Evolutionary conservation across 2,113 vertebrate species (phyloP), one percentile per base, ranked within the genome.

Genomic region (Nematolebias whitei): DNA sequence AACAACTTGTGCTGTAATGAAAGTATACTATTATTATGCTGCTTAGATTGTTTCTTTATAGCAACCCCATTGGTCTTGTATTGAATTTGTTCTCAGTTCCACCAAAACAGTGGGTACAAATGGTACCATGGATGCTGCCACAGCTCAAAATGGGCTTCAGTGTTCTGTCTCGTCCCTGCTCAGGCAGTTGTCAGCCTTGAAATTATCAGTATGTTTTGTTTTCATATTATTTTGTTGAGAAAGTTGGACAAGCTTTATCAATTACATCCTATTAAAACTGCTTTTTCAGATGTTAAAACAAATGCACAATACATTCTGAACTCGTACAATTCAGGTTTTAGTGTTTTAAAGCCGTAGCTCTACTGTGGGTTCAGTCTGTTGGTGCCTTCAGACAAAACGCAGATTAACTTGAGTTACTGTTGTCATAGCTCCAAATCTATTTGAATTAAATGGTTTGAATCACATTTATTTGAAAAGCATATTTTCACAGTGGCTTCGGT

Each of bases 51-150:
- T 35, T 23, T 11, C 15, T n/a, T 38, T 38, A 14, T 15, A 53
- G 44, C 69, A 44, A 63, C 48, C 64, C 32, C 61, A 16, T 53
- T 52, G 52, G 54, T 63, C 52, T 71, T 71, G 35, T 66, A 7
- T 49, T 44, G 38, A 64, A 12, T 44, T 39, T 43, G 56, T 66
- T 76, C 29, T 55, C 29, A 50, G 20, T 54, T 41, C 73, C 51
- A 62, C 29, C 48, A 71, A 45, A 59, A 56, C 45, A 29, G 18
- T 40, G 16, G 49, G 19, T 13, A 43, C 55, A 65, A 61, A 54
- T 50, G 44, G 29, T 29, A 22, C 39, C 12, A 26, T n/a, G n/a
- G n/a, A n/a, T 35, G 57, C 54, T 72, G 44, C n/a, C 43, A 43
- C 29, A 22, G n/a, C n/a, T n/a, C 22, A 40, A 29, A 35, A 40